A percentile compares a stretch with the other conserved stretches of the same genome.
phyloP scores from a whole-genome alignment of 1,140 invertebrate genomes.

The Hycleus phaleratus region DNA sequence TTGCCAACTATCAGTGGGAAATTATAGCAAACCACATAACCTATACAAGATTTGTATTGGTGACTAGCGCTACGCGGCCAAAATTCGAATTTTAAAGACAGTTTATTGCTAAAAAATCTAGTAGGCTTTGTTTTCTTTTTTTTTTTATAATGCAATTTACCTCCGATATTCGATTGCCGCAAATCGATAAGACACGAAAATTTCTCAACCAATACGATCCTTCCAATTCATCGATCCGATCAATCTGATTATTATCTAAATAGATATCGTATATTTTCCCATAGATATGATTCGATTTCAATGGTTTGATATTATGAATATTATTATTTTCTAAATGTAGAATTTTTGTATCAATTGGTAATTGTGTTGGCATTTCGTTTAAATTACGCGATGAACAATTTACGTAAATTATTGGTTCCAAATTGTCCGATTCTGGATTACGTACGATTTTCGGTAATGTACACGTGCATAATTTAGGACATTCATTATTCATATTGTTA shows the following conservation, averaged over 20 bases:
- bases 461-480: constrained; percentile 36
- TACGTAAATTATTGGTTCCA: constrained; percentile 45
- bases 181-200: constrained; percentile 65
- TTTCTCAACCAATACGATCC: constrained; percentile 66
- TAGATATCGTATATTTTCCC: constrained; percentile 59
- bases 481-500: constrained; percentile 32
- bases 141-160: constrained; percentile 40
- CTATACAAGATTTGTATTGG: too few species aligned
- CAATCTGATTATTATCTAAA: constrained; percentile 65
- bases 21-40: too few species aligned
- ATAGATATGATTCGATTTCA: constrained; percentile 59
- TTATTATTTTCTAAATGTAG: constrained; percentile 48
- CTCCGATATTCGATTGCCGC: constrained; percentile 62
- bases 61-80: too few species aligned
- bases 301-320: constrained; percentile 36
- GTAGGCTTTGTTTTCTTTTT: neutral
- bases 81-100: too few species aligned
- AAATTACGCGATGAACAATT: constrained; percentile 49
- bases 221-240: constrained; percentile 62
- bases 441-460: constrained; percentile 43
- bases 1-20: too few species aligned
- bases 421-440: constrained; percentile 35
- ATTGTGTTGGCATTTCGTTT: constrained; percentile 43
- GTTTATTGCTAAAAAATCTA: neutral
- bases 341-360: constrained; percentile 51